Evolutionary conservation across 2,888 invertebrate genomes (phyloP), one percentile per base, ranked within the genome.

Genomic region (Pristionchus fissidentatus): DNA sequence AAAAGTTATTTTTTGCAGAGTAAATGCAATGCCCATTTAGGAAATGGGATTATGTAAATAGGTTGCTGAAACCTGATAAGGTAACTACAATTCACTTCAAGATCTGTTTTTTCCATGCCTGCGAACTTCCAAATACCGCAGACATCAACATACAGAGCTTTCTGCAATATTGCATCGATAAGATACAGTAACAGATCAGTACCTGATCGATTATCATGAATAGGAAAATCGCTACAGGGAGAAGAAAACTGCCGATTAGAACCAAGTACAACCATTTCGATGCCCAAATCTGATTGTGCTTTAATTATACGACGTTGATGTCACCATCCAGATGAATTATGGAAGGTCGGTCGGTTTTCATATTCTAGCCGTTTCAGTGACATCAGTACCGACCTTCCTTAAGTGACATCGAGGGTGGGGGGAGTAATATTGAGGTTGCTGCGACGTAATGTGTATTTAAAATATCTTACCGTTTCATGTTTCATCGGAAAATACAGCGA

Each of bases 171-270:
- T n/a, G 8, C 0, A 3, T 26, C 10, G 8, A 2, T 60, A 29
- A 29, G n/a, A 29, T 29, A 13, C 7, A 5, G 0, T 4, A 60
- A 10, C 5, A 8, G 7, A 29, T 1, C n/a, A 10, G 19, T 35
- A 73, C 73, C 73, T 73, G 73, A 73, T 43, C 43, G n/a, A 73
- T 43, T 3, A 62, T 22, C 62, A 46, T 73, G 46, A 73, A 73
- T 10, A 26, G 26, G 43, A 43, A 73, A 8, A 73, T n/a, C 3
- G n/a, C 7, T 1, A n/a, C n/a, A 73, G 73, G 73, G 26, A 73
- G 43, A n/a, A 73, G 3, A n/a, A 26, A 43, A 5, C 4, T 41
- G 13, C 26, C 46, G n/a, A 35, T 22, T 13, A 73, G 1, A 43
- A 29, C 26, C 0, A 73, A 3, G 41, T n/a, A 73, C n/a, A 46